A percentile compares a stretch with the other conserved stretches of the same genome.
Evolutionary conservation across 2,113 vertebrate genomes (phyloP).

Genomic region (Coptodon bakossiorum): DNA sequence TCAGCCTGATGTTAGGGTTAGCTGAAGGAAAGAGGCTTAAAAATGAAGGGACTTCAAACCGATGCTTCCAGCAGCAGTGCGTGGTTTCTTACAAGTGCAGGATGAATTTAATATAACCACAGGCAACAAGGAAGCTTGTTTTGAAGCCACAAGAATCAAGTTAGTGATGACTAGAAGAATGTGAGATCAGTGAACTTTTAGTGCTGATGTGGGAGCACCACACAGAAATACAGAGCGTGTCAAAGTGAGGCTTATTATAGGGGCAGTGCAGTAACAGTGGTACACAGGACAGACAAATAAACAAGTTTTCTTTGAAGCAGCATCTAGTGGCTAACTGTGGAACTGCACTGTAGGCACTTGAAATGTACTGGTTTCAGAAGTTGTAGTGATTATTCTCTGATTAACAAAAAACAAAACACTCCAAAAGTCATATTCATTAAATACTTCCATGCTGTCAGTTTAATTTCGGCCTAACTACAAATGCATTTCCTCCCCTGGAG

Average conservation of each 20-base stretch:
- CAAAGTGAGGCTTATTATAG: neutral
- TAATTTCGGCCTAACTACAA: neutral
- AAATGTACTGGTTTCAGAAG: neutral
- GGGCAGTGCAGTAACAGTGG: neutral
- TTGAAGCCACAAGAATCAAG: neutral
- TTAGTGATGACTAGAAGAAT: neutral
- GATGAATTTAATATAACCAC: neutral
- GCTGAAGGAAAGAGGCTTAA: neutral
- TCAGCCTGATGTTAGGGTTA: neutral
- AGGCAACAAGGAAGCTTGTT: neutral
- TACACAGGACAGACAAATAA: neutral
- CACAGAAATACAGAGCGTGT: neutral
- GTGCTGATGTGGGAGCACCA: neutral
- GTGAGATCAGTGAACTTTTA: neutral
- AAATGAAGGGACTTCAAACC: neutral
- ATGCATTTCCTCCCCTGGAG: neutral
- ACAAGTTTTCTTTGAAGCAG: neutral
- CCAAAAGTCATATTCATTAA: neutral
- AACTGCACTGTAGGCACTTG: neutral
- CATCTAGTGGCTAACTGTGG: neutral
- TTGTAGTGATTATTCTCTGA: neutral
- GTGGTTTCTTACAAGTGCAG: neutral
- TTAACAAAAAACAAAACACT: neutral
- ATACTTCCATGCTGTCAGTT: neutral
- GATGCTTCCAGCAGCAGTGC: neutral